phyloP scores from a whole-genome alignment of 2,113 vertebrate species.

The Falco punctatus region DNA sequence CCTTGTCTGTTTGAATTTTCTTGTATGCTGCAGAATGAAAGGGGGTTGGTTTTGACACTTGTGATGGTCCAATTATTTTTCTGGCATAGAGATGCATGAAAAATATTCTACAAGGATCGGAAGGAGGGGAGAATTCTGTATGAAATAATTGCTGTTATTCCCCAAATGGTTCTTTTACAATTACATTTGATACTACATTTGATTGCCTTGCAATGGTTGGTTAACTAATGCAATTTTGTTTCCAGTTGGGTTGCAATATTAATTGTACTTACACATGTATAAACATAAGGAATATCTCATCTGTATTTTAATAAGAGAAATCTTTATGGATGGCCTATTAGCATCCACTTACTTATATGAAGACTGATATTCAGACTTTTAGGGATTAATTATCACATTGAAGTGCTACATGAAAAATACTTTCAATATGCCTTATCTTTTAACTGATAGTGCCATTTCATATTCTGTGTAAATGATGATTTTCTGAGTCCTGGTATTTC shows the following conservation, averaged over 20 bases:
- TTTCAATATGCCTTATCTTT: not conserved
- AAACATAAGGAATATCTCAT: slow-evolving; percentile 66
- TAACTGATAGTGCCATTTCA: not conserved
- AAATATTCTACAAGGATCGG: not conserved
- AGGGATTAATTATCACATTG: slow-evolving; percentile 52
- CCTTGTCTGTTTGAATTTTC: slow-evolving; percentile 14
- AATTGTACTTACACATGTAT: slow-evolving; percentile 78
- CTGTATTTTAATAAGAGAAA: slow-evolving; percentile 65
- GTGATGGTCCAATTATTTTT: slow-evolving; percentile 58
- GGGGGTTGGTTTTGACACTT: slow-evolving; percentile 5
- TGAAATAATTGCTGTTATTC: slow-evolving; percentile 74
- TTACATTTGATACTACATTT: slow-evolving; percentile 72
- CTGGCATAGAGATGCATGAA: not conserved
- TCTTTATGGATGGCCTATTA: slow-evolving; percentile 61
- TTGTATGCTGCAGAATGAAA: not conserved
- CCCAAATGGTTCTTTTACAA: slow-evolving; percentile 67
- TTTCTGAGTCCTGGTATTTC: not conserved
- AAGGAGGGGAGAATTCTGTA: slow-evolving; percentile 34
- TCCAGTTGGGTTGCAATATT: slow-evolving; percentile 63
- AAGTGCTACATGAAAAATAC: not conserved
- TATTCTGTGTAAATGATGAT: not conserved
- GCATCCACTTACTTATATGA: slow-evolving; percentile 38
- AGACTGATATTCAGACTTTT: slow-evolving; percentile 7
- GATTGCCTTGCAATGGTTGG: slow-evolving; percentile 77
- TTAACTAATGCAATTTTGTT: slow-evolving; percentile 79